phyloP scores from a whole-genome alignment of 2,797 vertebrate species.

The Pantherophis vulpinus region DNA sequence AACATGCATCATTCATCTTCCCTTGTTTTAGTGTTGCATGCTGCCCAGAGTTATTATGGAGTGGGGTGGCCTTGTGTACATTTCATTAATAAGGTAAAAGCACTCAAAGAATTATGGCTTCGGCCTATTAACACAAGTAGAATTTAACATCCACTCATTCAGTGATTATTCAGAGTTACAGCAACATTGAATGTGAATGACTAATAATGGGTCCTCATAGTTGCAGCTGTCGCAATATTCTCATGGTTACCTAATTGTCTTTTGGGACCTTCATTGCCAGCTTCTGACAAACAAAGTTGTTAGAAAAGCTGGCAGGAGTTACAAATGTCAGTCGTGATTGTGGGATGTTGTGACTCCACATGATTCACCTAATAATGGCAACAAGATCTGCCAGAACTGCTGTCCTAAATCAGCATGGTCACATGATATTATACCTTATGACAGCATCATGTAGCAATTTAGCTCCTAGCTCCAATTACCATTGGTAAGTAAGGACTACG shows the following conservation, averaged over 20 bases:
- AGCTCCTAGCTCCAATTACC: not conserved
- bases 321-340: not conserved
- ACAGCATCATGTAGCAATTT: not conserved
- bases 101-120: not conserved
- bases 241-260: not conserved
- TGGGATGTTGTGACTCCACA: not conserved
- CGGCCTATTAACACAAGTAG: not conserved
- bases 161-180: not conserved
- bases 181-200: not conserved
- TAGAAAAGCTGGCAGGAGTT: not conserved
- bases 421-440: not conserved
- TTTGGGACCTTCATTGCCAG: not conserved
- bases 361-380: not conserved
- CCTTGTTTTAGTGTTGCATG: not conserved
- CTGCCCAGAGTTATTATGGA: not conserved
- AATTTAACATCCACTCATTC: not conserved
- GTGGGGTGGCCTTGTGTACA: not conserved
- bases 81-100: not conserved
- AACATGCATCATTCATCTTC: not conserved
- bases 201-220: not conserved
- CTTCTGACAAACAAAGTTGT: not conserved
- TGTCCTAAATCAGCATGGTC: not conserved
- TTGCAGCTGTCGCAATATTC: not conserved
- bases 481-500: not conserved
- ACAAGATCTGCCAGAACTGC: not conserved